Evolutionary conservation across 2,888 invertebrate genomes (phyloP), one percentile per base, ranked within the genome.

Genomic region (Chouioia cunea): DNA sequence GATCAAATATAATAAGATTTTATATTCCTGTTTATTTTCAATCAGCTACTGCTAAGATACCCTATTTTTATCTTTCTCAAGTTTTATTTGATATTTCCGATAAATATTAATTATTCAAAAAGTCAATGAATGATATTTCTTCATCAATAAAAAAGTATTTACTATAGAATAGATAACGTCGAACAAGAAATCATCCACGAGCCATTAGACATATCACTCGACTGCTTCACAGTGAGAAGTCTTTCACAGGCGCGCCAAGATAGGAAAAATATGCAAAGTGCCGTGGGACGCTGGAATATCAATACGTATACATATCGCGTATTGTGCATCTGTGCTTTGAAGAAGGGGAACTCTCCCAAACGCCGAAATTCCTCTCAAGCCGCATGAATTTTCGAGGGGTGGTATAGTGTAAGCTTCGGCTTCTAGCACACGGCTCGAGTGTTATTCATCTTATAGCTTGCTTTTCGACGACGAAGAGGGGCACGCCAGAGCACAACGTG

Each of bases 361-460:
- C 60, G 44, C n/a, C 48, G 23, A 50, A 62, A 57, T 71, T 71
- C 57, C 36, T 36, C 53, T 62, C 52, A 22, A 52, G 20, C 57
- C 66, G 72, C 69, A 70, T 69, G 69, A 60, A 68, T 71, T 70
- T 76, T 64, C 68, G 65, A 23, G 59, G 12, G 27, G 60, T 53
- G 36, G 58, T 27, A 36, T 44, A 65, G 54, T 74, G 57, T 67
- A 73, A 70, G 74, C 67, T 70, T 74, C 67, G 71, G 63, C 58
- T 73, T 65, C 69, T 63, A 58, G 64, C 56, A 54, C 44, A 54
- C 58, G 46, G 36, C 54, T 22, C 62, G 65, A 74, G 73, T 74
- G 70, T 75, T 75, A 75, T 74, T 74, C 70, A 73, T 74, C 71
- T 73, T 73, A 75, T 65, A 63, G 67, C 64, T 73, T 50, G 59